A percentile compares a stretch with the other conserved stretches of the same genome.
Evolutionary conservation across 1,140 invertebrate genomes (phyloP).

Genomic region (Ostrea edulis): DNA sequence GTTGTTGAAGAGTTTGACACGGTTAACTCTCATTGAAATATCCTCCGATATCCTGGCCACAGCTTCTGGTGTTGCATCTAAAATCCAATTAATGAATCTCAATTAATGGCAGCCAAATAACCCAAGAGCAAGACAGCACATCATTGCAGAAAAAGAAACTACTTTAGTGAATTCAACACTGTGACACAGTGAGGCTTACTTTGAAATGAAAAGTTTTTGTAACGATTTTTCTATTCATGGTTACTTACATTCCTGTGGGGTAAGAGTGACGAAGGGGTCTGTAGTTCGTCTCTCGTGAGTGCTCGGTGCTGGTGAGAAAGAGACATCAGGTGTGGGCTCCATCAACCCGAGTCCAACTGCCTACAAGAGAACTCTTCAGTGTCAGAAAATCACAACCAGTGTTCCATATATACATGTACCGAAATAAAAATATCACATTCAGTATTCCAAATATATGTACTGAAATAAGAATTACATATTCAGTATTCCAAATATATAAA

Average conservation of each 20-base stretch:
- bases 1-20: not conserved
- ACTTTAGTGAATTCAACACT: not conserved
- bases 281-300: not conserved
- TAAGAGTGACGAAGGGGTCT: not conserved
- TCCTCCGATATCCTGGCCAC: not conserved
- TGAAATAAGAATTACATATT: not conserved
- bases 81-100: too few species aligned
- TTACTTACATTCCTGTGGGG: constrained; percentile 26
- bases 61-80: not conserved
- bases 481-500: not conserved
- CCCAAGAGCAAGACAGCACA: too few species aligned
- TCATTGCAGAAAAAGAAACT: too few species aligned
- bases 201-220: not conserved
- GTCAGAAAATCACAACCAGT: not conserved
- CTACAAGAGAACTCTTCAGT: constrained; percentile 17
- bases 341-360: constrained; percentile 22
- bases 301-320: not conserved
- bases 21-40: not conserved
- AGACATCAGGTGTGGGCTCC: constrained; percentile 27
- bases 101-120: too few species aligned
- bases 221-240: not conserved
- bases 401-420: not conserved
- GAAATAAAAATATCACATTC: not conserved
- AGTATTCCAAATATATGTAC: not conserved
- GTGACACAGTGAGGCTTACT: not conserved